Evolutionary conservation across 2,888 invertebrate genomes (phyloP), one percentile per base, ranked within the genome.

Genomic region (Labia minor): DNA sequence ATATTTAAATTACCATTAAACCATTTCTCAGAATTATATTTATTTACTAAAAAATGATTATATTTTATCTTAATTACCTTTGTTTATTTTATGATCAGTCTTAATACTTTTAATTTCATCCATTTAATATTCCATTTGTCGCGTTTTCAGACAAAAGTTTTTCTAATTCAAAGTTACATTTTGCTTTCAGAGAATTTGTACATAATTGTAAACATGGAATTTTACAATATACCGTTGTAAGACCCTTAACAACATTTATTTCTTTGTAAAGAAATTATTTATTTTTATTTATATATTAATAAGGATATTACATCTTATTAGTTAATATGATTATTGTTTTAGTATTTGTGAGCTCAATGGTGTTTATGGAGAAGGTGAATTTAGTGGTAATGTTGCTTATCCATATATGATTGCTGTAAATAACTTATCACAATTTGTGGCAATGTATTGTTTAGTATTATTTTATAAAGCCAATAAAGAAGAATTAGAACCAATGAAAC

Each of bases 121-220:
- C n/a, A n/a, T n/a, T n/a, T n/a, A n/a, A n/a, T n/a, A n/a, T n/a
- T n/a, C n/a, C n/a, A n/a, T n/a, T n/a, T n/a, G n/a, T n/a, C n/a
- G n/a, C n/a, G n/a, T n/a, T n/a, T n/a, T n/a, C n/a, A n/a, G n/a
- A n/a, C n/a, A n/a, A n/a, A n/a, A n/a, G n/a, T n/a, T n/a, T n/a
- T n/a, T n/a, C n/a, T n/a, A n/a, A n/a, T n/a, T n/a, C n/a, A n/a
- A n/a, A n/a, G n/a, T n/a, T n/a, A n/a, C n/a, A n/a, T n/a, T n/a
- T n/a, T 71, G 72, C 70, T 83, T 84, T 71, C 78, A 89, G 89
- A 68, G 90, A 92, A 78, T 92, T 96, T 78, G 89, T 96, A 64
- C 90, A 95, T 76, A 91, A 90, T 75, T 96, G 96, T 78, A 95
- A 95, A 77, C 96, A 96, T 81, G 96, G 96, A 33, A 96, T 96